These are phyloP conservation scores for Ambastaia sidthimunki DNA, from an alignment of 2,797 vertebrate species.

Conservation along the genomic window DNA sequence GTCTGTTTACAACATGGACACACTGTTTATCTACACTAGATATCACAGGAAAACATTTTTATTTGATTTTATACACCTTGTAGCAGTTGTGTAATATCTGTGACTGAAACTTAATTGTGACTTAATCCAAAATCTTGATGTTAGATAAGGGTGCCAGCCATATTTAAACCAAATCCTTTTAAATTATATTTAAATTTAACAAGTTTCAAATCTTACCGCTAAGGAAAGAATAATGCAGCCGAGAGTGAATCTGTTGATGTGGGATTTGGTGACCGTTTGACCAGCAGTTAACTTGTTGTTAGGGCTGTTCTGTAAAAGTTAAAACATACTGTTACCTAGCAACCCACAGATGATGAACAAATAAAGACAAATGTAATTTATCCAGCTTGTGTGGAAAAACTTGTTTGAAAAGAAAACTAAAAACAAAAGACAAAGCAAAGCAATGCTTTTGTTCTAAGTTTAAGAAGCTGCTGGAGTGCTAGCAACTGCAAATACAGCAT, in stretches of 20 bases:
- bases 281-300: conserved; percentile 88
- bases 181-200: no score
- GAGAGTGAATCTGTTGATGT: conserved; percentile 97
- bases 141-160: background rate
- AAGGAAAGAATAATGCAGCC: conserved; percentile 93
- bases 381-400: background rate
- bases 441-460: background rate
- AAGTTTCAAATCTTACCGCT: conserved; percentile 85
- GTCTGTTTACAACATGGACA: background rate
- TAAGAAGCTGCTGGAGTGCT: background rate
- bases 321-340: background rate
- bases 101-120: no score
- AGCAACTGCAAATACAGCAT: background rate
- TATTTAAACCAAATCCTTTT: background rate
- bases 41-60: background rate
- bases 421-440: background rate
- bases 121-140: no score
- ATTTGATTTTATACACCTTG: background rate
- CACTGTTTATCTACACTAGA: background rate
- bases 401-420: background rate
- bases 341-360: background rate
- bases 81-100: background rate
- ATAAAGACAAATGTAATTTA: background rate
- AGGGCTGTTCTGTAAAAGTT: conserved; percentile 85
- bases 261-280: conserved; percentile 83